These are phyloP conservation scores for Dryobotodes eremita DNA, from an alignment of 2,888 invertebrate genomes.

Conservation along the genomic window DNA sequence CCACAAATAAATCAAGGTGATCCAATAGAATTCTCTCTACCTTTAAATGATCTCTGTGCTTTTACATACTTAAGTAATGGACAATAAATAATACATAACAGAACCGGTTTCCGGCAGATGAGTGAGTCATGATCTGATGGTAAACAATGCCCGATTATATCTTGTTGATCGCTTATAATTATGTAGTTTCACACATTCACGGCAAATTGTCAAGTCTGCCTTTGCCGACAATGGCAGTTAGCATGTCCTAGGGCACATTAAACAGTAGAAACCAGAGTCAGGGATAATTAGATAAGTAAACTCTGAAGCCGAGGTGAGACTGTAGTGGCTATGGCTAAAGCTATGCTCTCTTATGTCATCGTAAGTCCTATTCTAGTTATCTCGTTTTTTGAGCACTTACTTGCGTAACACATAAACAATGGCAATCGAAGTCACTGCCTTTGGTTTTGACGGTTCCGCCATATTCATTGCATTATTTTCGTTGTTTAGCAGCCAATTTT, in stretches of 20 bases:
- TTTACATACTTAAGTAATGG: constrained; percentile 43
- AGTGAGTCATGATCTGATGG: constrained; percentile 47
- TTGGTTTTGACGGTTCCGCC: neutral
- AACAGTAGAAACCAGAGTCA: neutral
- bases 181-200: constrained; percentile 47
- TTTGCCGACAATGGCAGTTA: neutral
- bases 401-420: neutral
- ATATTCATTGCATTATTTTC: neutral
- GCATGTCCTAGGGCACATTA: neutral
- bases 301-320: neutral
- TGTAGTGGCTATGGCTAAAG: neutral
- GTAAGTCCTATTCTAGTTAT: neutral
- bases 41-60: constrained; percentile 13
- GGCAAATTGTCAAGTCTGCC: constrained; percentile 16
- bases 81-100: constrained; percentile 19
- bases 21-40: constrained; percentile 15
- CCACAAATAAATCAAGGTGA: neutral
- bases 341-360: neutral
- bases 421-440: neutral
- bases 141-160: constrained; percentile 55
- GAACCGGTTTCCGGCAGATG: constrained; percentile 48
- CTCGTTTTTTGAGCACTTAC: neutral
- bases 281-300: neutral
- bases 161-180: constrained; percentile 19
- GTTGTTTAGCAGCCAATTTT: neutral